Percentiles rank a stretch among this genome's conserved stretches.
Evolutionary conservation across 2,888 invertebrate genomes (phyloP).

Genomic region (Cabera pusaria): DNA sequence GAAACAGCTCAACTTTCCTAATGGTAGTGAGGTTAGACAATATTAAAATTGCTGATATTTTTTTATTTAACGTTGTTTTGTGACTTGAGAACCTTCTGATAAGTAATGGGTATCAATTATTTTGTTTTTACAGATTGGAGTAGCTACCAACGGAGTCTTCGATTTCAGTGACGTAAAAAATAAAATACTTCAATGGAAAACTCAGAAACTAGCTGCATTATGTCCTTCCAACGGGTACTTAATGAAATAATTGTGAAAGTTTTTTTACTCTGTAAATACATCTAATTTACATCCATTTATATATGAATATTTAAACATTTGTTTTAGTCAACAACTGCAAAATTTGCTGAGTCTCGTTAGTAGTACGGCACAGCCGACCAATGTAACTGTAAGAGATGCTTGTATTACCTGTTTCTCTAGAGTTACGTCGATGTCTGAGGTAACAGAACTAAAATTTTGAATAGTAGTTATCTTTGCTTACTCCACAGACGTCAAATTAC

Average conservation of each 20-base stretch:
- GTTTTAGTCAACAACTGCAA: slow-evolving; percentile 58
- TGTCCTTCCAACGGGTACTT: slow-evolving; percentile 75
- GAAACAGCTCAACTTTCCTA: slow-evolving; percentile 65
- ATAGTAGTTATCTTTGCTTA: no score
- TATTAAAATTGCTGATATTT: neutral
- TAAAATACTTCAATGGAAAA: slow-evolving; percentile 77
- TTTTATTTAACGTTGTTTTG: neutral
- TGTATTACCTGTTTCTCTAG: slow-evolving; percentile 86
- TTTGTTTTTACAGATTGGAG: slow-evolving; percentile 56
- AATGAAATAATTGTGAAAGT: no score
- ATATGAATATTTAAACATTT: no score
- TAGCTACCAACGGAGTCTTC: slow-evolving; percentile 65
- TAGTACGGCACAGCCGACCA: slow-evolving; percentile 85
- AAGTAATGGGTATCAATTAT: no score
- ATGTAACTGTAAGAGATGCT: slow-evolving; percentile 81
- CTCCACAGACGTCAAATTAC: no score
- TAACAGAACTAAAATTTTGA: slow-evolving; percentile 27
- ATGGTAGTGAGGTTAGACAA: slow-evolving; percentile 68
- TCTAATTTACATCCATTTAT: no score
- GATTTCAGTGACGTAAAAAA: slow-evolving; percentile 75
- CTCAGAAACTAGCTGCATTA: slow-evolving; percentile 65
- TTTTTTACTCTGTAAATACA: no score
- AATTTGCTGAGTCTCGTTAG: slow-evolving; percentile 85
- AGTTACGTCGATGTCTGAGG: slow-evolving; percentile 78
- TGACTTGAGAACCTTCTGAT: neutral